These are phyloP conservation scores for human (Homo sapiens) DNA, from an alignment of 2,113 vertebrate species.

Conservation along the genomic window GRCh38 chr15:58593501-58594000, in stretches of 20 bases:
- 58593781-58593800: constrained; percentile 29
- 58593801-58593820: not conserved
- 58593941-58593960: constrained; percentile 17
- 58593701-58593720: not conserved
- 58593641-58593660: not conserved
- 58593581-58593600: not conserved
- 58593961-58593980: not conserved
- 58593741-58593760: not conserved
- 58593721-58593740: not conserved
- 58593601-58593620: not conserved
- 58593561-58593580: not conserved
- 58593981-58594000: constrained; percentile 41
- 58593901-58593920: not conserved
- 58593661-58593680: not conserved
- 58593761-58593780: constrained; percentile 19
- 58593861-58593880: not conserved
- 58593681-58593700: not conserved
- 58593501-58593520: not conserved
- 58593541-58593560: not conserved
- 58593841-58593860: constrained; percentile 4
- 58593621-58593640: not conserved
- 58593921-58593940: not conserved
- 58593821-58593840: not conserved
- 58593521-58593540: not conserved
- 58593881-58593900: not conserved